phyloP scores from a whole-genome alignment of 2,113 vertebrate genomes.

The Thamnophis sirtalis region DNA sequence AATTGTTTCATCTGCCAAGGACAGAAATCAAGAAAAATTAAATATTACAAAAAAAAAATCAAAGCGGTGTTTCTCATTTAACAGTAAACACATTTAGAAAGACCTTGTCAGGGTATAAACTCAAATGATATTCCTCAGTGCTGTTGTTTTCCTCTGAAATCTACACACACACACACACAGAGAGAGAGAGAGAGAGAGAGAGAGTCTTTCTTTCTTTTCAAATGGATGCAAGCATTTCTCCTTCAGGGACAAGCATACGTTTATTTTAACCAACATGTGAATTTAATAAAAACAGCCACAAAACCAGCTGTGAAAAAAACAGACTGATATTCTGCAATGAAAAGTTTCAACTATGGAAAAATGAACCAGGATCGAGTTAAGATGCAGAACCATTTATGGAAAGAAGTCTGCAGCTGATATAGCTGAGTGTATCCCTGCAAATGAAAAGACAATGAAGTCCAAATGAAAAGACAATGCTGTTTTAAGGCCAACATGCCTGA shows the following conservation, averaged over 20 bases:
- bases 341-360: conserved; percentile 16
- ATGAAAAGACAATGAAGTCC: not conserved
- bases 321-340: conserved; percentile 2
- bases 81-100: conserved; percentile 16
- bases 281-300: conserved; percentile 24
- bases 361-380: conserved; percentile 25
- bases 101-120: conserved; percentile 6
- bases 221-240: not conserved
- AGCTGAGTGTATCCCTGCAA: not conserved
- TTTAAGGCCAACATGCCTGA: not conserved
- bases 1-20: not conserved
- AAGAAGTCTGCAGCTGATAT: conserved; percentile 21
- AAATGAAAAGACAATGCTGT: not conserved
- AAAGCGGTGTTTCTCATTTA: conserved; percentile 6
- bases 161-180: too few species aligned
- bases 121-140: conserved; percentile 15
- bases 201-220: conserved; percentile 8
- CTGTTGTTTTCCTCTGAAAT: conserved; percentile 13
- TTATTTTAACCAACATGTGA: conserved; percentile 11
- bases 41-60: conserved; percentile 17
- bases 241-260: conserved; percentile 19
- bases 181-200: too few species aligned
- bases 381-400: not conserved
- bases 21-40: conserved; percentile 7
- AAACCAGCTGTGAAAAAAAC: conserved; percentile 24